Conservation (phyloP, 2,113 vertebrate genomes). For the pig (Sus scrofa) region DNA sequence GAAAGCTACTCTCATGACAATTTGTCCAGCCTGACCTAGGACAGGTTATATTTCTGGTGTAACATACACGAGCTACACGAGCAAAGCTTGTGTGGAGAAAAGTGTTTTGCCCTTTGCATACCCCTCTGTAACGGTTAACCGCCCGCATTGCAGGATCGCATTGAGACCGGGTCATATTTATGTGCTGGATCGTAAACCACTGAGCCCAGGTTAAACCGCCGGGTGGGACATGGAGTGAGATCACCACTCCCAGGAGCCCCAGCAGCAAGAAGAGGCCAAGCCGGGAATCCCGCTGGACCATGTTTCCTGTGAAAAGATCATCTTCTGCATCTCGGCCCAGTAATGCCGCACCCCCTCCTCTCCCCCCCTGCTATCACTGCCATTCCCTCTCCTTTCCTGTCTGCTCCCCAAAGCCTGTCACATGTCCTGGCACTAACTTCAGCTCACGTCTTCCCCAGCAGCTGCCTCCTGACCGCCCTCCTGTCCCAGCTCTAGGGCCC, state of each 20-base stretch:
- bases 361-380: neutral
- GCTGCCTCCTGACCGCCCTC: neutral
- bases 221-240: neutral
- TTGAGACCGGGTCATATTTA: rapidly evolving
- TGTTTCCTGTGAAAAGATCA: slow-evolving; percentile 6
- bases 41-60: neutral
- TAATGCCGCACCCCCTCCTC: neutral
- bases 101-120: neutral
- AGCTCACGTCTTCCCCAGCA: neutral
- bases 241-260: neutral
- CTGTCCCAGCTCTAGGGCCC: neutral
- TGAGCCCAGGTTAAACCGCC: rapidly evolving
- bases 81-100: neutral
- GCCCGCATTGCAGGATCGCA: rapidly evolving
- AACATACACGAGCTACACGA: neutral
- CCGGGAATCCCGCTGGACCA: neutral
- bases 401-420: neutral
- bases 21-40: rapidly evolving
- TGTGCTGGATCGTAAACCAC: neutral
- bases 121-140: rapidly evolving
- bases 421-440: neutral
- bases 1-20: neutral
- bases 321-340: rapidly evolving
- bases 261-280: neutral
- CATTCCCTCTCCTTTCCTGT: neutral